Base-by-base conservation (phyloP, 1,140 invertebrate genomes). In the Calosoma granatense region DNA sequence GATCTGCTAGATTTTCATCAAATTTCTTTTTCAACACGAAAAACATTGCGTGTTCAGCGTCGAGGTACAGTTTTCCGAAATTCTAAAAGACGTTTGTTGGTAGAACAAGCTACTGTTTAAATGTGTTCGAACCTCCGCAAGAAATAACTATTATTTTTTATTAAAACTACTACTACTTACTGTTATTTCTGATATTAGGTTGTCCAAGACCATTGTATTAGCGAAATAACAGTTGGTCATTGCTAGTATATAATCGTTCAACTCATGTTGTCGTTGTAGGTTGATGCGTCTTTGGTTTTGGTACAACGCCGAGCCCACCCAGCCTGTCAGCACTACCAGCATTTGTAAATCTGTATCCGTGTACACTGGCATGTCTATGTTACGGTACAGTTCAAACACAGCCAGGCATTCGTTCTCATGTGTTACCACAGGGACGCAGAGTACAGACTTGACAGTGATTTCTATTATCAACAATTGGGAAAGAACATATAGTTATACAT, bases 231-330 rank as follows among this genome's bases (percentile, higher is more conserved):
- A 72, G 54, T 77, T 72, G 21, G 75, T 68, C 14, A 70, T 75
- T 53, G 55, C 69, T 2, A 78, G 62, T 2, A 79, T 65, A 58
- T 77, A 76, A 9, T 70, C 64, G 61, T 78, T 76, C 2, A 80
- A 63, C 53, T 76, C 70, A 2, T 73, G 67, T 2, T 77, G 72
- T 52, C 74, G 70, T 60, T 76, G 74, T 15, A 79, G 61, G 6
- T 72, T 71, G 43, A 76, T 59, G 1, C 77, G 60, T 12, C 70
- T 70, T 56, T 73, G 69, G 2, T 78, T 77, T 61, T 79, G 76
- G 54, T 81, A 75, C 1, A 77, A 76, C 2, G 78, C 76, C 0
- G 76, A 73, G 9, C 78, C 78, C 17, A 78, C 74, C 78, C 78
- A 81, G 54, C 75, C 78, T 0, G 73, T 68, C 1, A 78, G 61